Evolutionary conservation across 2,888 invertebrate genomes (phyloP), one percentile per base, ranked within the genome.

Genomic region (Nemurella pictetii): DNA sequence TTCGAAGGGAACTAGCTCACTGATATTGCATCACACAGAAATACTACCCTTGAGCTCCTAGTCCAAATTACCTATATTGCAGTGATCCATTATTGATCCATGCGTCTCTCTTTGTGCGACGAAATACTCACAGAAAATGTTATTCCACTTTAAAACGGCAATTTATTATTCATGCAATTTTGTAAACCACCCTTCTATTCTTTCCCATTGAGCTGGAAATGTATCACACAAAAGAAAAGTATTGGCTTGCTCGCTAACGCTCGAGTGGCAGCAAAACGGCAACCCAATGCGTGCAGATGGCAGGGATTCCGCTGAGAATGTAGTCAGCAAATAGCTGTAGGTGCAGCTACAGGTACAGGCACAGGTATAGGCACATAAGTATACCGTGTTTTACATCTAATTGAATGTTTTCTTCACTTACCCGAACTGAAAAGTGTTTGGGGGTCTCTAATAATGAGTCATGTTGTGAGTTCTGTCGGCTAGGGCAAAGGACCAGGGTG

Each of bases 261-360:
- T 82, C 28, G 82, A 82, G 55, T 82, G 82, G 82, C 82, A 82
- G 82, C 27, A 82, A 82, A 80, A 82, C 72, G 82, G 72, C 55
- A 72, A 26, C 3, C 15, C n/a, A 26, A 28, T 82, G 82, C 72
- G 55, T 72, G 55, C 27, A 28, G 27, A 7, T 20, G 55, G 55
- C 9, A 20, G 55, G 9, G 55, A 55, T 55, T 20, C 20, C 55
- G 55, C 20, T 55, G n/a, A n/a, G n/a, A n/a, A n/a, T n/a, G n/a
- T n/a, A n/a, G n/a, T n/a, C n/a, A 12, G 20, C 55, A 20, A 55
- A 55, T 55, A 55, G 9, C 3, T 3, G 55, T 7, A n/a, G n/a
- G 55, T 55, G 1, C 55, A 55, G 20, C n/a, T n/a, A n/a, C n/a
- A 55, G 15, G 55, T 20, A 55, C 32, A 32, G 32, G 32, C 32